phyloP scores from a whole-genome alignment of 2,888 invertebrate genomes.

The Liodrosophila aerea region DNA sequence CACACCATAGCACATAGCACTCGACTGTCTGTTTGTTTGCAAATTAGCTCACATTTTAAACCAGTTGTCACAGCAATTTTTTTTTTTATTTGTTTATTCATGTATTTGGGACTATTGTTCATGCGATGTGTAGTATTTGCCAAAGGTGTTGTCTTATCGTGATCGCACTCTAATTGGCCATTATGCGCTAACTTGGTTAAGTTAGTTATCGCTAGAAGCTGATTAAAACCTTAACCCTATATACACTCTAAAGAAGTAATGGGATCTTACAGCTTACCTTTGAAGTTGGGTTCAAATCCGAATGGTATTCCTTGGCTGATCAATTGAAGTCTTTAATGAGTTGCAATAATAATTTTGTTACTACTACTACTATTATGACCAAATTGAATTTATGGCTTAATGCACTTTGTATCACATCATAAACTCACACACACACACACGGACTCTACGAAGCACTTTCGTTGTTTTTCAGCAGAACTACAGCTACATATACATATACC shows the following conservation, averaged over 20 bases:
- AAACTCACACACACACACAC: conserved; percentile 8
- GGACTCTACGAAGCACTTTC: conserved; percentile 38
- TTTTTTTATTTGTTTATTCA: conserved; percentile 28
- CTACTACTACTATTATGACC: background rate
- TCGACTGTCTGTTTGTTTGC: conserved; percentile 3
- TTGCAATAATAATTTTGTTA: background rate
- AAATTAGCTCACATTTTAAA: conserved; percentile 24
- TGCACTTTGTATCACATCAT: conserved; percentile 49
- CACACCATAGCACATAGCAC: background rate
- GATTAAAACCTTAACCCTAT: conserved; percentile 3
- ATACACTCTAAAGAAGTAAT: too few species aligned
- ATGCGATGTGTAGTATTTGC: conserved; percentile 8
- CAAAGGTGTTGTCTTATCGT: conserved; percentile 43
- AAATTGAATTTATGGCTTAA: conserved; percentile 25
- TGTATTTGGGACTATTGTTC: conserved; percentile 1
- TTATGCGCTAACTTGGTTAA: conserved; percentile 19
- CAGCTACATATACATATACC: background rate
- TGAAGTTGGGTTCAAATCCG: conserved; percentile 7
- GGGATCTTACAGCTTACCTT: background rate
- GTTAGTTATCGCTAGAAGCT: conserved; percentile 26
- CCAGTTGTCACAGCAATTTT: conserved; percentile 28
- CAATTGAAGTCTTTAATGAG: too few species aligned
- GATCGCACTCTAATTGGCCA: conserved; percentile 52
- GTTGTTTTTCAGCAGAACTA: conserved; percentile 34
- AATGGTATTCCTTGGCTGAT: conserved; percentile 22